These are phyloP conservation scores for Pelodytes ibericus DNA, from an alignment of 2,797 vertebrate genomes.

Conservation along the genomic window DNA sequence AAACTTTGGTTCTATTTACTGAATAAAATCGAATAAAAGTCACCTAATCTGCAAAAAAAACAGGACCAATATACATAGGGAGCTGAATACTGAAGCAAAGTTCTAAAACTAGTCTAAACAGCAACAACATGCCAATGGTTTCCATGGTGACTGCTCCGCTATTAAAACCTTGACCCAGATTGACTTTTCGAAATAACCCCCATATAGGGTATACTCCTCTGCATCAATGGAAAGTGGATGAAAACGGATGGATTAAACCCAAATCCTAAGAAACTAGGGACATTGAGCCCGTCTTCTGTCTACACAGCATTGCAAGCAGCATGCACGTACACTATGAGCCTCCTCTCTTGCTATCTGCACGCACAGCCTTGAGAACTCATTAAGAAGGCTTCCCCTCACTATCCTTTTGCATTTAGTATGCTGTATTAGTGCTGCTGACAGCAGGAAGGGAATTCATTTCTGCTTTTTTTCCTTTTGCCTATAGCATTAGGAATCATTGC, in stretches of 20 bases:
- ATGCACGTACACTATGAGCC: constrained; percentile 24
- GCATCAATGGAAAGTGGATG: no score
- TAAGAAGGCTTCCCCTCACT: constrained; percentile 64
- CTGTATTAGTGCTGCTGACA: constrained; percentile 58
- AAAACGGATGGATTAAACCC: constrained; percentile 30
- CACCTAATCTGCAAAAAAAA: no score
- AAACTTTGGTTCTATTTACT: no score
- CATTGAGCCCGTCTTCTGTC: constrained; percentile 10
- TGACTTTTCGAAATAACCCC: no score
- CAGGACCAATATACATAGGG: no score
- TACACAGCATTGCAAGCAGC: constrained; percentile 44
- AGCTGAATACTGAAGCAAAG: no score
- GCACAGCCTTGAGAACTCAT: constrained; percentile 55
- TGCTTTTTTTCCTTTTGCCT: constrained; percentile 60
- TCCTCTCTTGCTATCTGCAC: constrained; percentile 43
- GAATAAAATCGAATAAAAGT: no score
- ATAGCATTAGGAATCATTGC: constrained; percentile 64
- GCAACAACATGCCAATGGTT: no score
- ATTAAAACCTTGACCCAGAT: no score
- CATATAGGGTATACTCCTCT: no score
- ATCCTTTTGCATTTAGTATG: constrained; percentile 55
- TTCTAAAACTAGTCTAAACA: no score
- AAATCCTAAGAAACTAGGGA: constrained; percentile 15
- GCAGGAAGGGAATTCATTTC: constrained; percentile 63
- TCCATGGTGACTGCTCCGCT: no score